Evolutionary conservation across 2,113 vertebrate genomes (phyloP), one percentile per base, ranked within the genome.

Genomic region (Odobenus rosmarus): DNA sequence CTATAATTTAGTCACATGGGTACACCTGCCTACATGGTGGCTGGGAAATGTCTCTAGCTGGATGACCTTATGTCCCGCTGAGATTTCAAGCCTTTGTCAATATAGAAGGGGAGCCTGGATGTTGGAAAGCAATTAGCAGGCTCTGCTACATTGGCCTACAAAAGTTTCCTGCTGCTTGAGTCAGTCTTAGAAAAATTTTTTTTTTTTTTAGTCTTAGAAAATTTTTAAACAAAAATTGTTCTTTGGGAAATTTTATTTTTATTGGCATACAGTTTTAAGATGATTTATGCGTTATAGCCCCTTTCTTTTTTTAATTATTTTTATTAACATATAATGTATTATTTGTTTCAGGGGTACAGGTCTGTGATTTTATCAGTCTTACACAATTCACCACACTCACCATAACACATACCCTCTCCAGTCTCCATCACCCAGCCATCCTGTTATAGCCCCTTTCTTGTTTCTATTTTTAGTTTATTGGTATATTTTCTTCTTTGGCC

Each of bases 211-310:
- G 53, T 67, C 77, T 93, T 71, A 80, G 36, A 69, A 90, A 77
- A 39, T 19, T 19, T 74, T 96, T 72, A n/a, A 88, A 49, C 15
- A 90, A 46, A 82, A 71, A 57, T 81, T 71, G 7, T 74, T 55
- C 53, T 90, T 59, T 90, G 39, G 86, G 36, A 57, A 57, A 76
- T 59, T 95, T 87, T 80, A 39, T 80, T 95, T 91, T 89, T 64
- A 26, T 39, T 49, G 31, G 10, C 33, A 16, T 76, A 46, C 3
- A 28, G 7, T 79, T 61, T 96, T 71, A 77, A 71, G 36, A 72
- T 7, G 1, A 13, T 87, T 87, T 81, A 71, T 49, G n/a, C 62
- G 1, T 77, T 77, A 55, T 5, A 84, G 3, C 4, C 85, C 11
- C 42, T 24, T 94, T 55, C 24, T 77, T 28, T 0, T 83, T 46